phyloP scores from a whole-genome alignment of 2,113 vertebrate species.

The Erythrocercus mccallii region DNA sequence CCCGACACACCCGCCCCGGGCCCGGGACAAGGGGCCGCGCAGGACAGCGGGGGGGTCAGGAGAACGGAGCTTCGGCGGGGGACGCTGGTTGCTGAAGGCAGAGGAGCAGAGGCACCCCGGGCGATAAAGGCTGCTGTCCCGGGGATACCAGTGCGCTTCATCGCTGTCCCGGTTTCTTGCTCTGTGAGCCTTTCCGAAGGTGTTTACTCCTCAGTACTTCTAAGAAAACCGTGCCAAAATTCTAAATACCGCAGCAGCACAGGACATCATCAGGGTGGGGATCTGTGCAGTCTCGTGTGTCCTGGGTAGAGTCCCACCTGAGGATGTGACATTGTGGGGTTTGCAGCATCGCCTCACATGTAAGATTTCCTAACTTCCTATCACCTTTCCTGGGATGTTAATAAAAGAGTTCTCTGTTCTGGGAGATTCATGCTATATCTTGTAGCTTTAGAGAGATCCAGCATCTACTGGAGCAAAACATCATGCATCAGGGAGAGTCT shows the following conservation, averaged over 20 bases:
- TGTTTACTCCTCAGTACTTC: too few species aligned
- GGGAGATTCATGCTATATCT: neutral
- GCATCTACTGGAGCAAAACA: fast-evolving
- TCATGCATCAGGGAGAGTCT: neutral
- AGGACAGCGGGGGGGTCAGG: fast-evolving
- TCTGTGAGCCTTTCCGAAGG: too few species aligned
- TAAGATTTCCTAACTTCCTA: neutral
- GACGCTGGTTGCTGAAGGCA: too few species aligned
- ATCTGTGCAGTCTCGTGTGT: neutral
- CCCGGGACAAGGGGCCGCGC: neutral
- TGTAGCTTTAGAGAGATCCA: neutral
- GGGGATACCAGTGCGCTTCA: too few species aligned
- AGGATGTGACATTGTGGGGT: neutral
- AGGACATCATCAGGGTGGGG: too few species aligned
- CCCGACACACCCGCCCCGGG: neutral
- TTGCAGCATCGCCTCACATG: neutral
- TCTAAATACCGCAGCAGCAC: too few species aligned
- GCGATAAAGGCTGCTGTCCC: too few species aligned
- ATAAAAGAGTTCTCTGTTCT: neutral
- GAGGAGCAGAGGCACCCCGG: too few species aligned
- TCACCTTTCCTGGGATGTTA: neutral
- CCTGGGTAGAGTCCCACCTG: neutral
- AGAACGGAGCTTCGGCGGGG: too few species aligned
- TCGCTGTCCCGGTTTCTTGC: too few species aligned
- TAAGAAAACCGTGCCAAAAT: too few species aligned